phyloP scores from a whole-genome alignment of 2,888 invertebrate species.

The Cantharis rustica region DNA sequence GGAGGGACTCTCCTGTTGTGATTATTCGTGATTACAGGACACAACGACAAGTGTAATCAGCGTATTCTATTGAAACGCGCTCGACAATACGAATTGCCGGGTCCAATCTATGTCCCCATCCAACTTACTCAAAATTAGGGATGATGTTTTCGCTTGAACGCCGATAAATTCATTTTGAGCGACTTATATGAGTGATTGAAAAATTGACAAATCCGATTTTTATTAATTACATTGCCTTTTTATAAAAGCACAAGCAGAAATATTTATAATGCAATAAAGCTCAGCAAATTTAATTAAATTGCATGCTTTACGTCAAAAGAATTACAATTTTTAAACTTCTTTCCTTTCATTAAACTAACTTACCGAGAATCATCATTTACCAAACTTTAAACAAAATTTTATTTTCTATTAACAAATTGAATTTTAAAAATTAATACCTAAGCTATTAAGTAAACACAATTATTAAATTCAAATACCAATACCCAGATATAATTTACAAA shows the following conservation, averaged over 20 bases:
- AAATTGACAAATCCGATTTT: slow-evolving; percentile 10
- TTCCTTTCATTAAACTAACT: not conserved
- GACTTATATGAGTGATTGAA: slow-evolving; percentile 20
- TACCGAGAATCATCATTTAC: not conserved
- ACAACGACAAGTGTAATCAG: slow-evolving; percentile 43
- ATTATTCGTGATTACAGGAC: slow-evolving; percentile 40
- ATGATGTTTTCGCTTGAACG: slow-evolving; percentile 30
- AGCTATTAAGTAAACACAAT: no score
- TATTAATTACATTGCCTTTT: not conserved
- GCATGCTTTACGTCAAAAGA: not conserved
- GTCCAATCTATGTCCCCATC: slow-evolving; percentile 36
- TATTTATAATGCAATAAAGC: not conserved
- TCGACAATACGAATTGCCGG: slow-evolving; percentile 38
- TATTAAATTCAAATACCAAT: no score
- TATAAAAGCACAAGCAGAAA: not conserved
- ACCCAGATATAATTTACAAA: no score
- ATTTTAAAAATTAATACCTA: no score
- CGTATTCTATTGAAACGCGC: slow-evolving; percentile 41
- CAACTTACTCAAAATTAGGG: slow-evolving; percentile 31
- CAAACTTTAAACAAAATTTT: not conserved
- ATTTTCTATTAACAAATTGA: no score
- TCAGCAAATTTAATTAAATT: not conserved
- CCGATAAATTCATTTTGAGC: slow-evolving; percentile 29
- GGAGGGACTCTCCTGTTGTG: slow-evolving; percentile 40
- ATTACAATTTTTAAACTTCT: not conserved